Base-by-base conservation (phyloP, 2,888 invertebrate genomes). In the Fabriciana adippe region DNA sequence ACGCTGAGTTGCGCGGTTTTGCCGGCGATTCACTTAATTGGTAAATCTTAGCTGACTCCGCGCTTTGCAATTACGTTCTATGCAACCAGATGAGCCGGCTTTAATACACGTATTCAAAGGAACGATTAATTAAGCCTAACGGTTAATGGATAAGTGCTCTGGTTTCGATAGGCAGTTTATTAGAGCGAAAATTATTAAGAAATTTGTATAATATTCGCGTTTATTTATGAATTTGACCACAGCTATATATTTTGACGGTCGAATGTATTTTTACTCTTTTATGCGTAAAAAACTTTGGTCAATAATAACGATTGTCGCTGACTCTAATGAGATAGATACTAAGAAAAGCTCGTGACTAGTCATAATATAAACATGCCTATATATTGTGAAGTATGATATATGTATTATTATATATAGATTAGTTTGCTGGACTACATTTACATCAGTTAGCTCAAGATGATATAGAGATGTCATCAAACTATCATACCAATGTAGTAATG, bases 21-120 rank as follows among this genome's bases (percentile, higher is more conserved):
- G 87, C 84, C 83, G 74, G 84, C 83, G 89, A 87, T 86, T 87
- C 85, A 74, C 85, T 85, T 92, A 92, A 92, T 91, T 91, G 90
- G 86, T 86, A 87, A 89, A 86, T 91, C 90, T 92, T 91, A 89
- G 90, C 90, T 89, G 90, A 89, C 86, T 79, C 76, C 65, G 90
- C 91, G 84, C 85, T 89, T 90, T 87, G 87, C 87, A 90, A 90
- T 91, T 89, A 87, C 75, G 84, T 79, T 68, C 80, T 83, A 84
- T 85, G 86, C 86, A 85, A 78, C 76, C 74, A 79, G 80, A 81
- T 78, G 80, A 83, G 80, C 81, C 78, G 78, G 76, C 83, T 82
- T 87, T 82, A 84, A 83, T 86, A 82, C 73, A 69, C 64, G 72
- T 70, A 70, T 68, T 71, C 71, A 73, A 73, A 69, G 67, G 71